These are phyloP conservation scores for Pocillopora verrucosa DNA, from an alignment of 64 coral and sea anemone species.

Conservation along the genomic window DNA sequence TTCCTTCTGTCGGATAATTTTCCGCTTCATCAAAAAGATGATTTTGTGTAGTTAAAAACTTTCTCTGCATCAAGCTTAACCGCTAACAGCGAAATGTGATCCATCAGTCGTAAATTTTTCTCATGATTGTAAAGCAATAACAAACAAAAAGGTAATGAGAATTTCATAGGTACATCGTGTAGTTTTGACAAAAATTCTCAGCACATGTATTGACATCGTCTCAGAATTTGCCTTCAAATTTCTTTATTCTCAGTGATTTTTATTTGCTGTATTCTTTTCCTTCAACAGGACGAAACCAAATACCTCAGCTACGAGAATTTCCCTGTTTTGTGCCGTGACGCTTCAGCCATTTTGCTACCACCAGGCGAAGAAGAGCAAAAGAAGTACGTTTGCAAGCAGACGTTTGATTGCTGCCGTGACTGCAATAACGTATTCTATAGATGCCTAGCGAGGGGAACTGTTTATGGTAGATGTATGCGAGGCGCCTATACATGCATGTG, in stretches of 20 bases:
- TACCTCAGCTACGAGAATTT: conserved; percentile 17
- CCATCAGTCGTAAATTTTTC: too few species aligned
- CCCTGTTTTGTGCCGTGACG: neutral
- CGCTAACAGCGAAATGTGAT: too few species aligned
- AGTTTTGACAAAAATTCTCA: too few species aligned
- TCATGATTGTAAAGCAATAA: too few species aligned
- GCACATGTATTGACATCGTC: too few species aligned
- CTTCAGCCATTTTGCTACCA: neutral
- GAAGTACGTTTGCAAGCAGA: neutral
- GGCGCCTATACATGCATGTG: conserved; percentile 7
- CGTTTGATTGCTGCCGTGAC: neutral
- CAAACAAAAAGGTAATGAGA: too few species aligned
- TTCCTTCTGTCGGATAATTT: too few species aligned
- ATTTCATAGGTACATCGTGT: too few species aligned
- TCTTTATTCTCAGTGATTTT: neutral
- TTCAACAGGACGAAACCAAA: neutral
- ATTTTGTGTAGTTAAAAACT: too few species aligned
- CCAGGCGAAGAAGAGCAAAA: neutral
- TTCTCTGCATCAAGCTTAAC: too few species aligned
- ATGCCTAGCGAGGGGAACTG: neutral
- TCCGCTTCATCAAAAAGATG: too few species aligned
- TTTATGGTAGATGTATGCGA: neutral
- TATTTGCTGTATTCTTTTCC: too few species aligned
- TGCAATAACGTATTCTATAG: neutral
- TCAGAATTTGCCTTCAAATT: neutral